Conservation (phyloP, 1,140 invertebrate genomes). For the Grapholita molesta region DNA sequence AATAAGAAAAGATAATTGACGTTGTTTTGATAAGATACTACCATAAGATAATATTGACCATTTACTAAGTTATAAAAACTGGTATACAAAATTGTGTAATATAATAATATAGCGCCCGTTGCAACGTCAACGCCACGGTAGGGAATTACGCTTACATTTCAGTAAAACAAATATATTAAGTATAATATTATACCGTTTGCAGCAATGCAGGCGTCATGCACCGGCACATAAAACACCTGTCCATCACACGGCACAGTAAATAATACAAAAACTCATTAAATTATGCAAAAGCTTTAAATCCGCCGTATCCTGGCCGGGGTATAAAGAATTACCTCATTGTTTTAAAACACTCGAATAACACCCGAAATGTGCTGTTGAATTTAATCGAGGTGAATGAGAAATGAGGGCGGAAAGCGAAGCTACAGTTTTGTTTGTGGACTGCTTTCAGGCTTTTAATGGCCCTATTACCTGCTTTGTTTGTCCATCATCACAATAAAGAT, state of each 20-base stretch:
- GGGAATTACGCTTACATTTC: not conserved
- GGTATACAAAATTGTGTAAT: not conserved
- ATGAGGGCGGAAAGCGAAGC: not conserved
- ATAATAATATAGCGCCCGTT: not conserved
- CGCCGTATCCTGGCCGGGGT: not conserved
- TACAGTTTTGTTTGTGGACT: not conserved
- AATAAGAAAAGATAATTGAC: no score
- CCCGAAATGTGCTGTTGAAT: not conserved
- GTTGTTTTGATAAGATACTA: no score
- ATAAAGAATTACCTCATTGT: slow-evolving; percentile 12
- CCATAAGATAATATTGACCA: no score
- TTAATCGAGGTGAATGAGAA: slow-evolving; percentile 4
- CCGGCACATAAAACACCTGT: not conserved
- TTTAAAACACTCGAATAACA: slow-evolving; percentile 6
- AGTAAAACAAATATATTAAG: not conserved
- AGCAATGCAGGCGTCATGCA: not conserved
- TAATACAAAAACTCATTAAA: slow-evolving; percentile 12
- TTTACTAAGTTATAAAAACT: no score
- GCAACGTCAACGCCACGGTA: not conserved
- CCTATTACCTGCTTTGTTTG: not conserved
- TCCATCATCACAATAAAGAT: not conserved
- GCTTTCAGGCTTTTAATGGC: not conserved
- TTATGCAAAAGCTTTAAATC: slow-evolving; percentile 13
- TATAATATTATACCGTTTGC: not conserved
- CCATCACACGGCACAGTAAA: slow-evolving; percentile 7